phyloP scores from a whole-genome alignment of 2,113 vertebrate genomes.

The Trematomus loennbergii region DNA sequence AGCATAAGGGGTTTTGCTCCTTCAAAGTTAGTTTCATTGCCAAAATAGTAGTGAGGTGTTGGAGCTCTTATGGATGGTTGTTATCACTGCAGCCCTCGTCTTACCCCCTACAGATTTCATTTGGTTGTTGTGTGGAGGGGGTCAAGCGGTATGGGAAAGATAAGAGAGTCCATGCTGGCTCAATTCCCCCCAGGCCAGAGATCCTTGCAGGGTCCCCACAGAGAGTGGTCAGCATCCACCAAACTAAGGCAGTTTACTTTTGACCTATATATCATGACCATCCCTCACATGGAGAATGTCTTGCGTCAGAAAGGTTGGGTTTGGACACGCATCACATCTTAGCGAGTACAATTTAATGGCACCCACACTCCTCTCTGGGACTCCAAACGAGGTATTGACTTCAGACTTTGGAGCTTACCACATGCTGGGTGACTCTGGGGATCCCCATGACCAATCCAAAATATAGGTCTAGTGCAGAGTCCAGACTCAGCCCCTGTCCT shows the following conservation, averaged over 20 bases:
- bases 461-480: conserved; percentile 55
- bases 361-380: conserved; percentile 51
- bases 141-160: conserved; percentile 78
- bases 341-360: conserved; percentile 59
- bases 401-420: conserved; percentile 59
- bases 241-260: conserved; percentile 60
- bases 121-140: conserved; percentile 76
- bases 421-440: conserved; percentile 48
- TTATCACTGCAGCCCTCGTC: conserved; percentile 58
- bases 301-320: conserved; percentile 55
- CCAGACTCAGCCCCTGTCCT: conserved; percentile 14
- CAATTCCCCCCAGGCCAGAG: conserved; percentile 77
- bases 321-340: conserved; percentile 57
- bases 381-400: conserved; percentile 69
- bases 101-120: conserved; percentile 75
- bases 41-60: conserved; percentile 53
- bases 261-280: conserved; percentile 77
- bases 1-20: conserved; percentile 12
- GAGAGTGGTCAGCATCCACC: conserved; percentile 70
- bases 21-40: conserved; percentile 50
- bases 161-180: conserved; percentile 82
- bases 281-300: conserved; percentile 54
- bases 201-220: conserved; percentile 64
- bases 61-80: conserved; percentile 52
- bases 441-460: conserved; percentile 49